Base-by-base conservation (phyloP, 1,140 invertebrate genomes). In the Drosophila miranda region DNA sequence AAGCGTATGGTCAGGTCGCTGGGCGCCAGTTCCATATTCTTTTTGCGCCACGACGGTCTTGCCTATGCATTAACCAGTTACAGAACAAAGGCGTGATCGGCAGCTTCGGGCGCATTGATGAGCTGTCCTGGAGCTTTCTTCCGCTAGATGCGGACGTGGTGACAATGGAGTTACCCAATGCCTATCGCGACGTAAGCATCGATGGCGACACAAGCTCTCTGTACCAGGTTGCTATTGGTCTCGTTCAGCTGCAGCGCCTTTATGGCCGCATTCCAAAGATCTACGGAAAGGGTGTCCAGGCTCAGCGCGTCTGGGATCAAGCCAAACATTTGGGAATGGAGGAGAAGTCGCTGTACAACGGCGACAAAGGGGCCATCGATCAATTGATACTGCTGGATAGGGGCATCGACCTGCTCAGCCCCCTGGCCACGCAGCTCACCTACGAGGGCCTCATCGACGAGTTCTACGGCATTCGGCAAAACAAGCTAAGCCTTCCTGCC, bases 401-500 rank as follows among this genome's bases (percentile, higher is more conserved):
- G 34, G 95, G 94, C 52, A 94, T 99, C 13, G 99, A 99, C 93
- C 94, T 99, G 51, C 93, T 99, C 6, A 97, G 97, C 34, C 97
- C 98, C 3, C 92, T 99, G 66, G 94, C 97, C 1, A 99, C 97
- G 0, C 99, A 99, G 84, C 93, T 99, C 14, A 99, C 98, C 0
- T 99, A 99, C 90, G 98, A 99, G 92, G 99, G 98, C 14, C 92
- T 99, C 9, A 97, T 99, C 76, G 99, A 93, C 76, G 93, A 93
- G 71, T 87, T 93, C 42, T 93, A 91, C 66, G 92, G 92, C 21
- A 93, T 94, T 49, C 93, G 93, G 52, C 93, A 91, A 61, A 92
- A 95, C 51, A 95, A 95, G 59, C 95, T 97, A 0, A 94, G 95
- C 64, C 93, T 99, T 70, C 97, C 98, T 30, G 94, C 95, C 0